A percentile compares a stretch with the other conserved stretches of the same genome.
Evolutionary conservation across 2,113 vertebrate genomes (phyloP).

Genomic region (Hucho hucho): DNA sequence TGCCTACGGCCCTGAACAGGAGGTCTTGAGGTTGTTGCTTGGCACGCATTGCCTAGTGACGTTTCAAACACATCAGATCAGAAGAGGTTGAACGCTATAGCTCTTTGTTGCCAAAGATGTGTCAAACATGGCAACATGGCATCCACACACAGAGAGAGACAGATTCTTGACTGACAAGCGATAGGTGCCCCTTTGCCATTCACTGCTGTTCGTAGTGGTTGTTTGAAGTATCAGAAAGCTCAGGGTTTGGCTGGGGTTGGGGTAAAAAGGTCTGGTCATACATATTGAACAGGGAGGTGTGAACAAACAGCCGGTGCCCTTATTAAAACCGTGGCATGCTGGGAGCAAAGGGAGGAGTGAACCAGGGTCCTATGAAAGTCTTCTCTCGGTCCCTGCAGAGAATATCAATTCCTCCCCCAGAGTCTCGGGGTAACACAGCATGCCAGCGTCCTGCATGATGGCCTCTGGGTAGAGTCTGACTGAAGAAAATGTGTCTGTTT

Average conservation of each 20-base stretch:
- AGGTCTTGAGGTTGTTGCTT: conserved; percentile 37
- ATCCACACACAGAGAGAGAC: neutral
- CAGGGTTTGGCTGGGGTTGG: conserved; percentile 20
- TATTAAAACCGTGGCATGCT: conserved; percentile 69
- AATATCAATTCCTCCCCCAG: conserved; percentile 53
- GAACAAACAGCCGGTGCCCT: conserved; percentile 52
- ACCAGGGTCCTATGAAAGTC: conserved; percentile 53
- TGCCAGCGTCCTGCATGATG: conserved; percentile 35
- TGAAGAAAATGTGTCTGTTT: conserved; percentile 37
- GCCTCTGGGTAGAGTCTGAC: conserved; percentile 36
- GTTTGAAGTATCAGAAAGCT: conserved; percentile 48
- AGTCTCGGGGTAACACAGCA: conserved; percentile 48
- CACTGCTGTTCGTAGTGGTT: conserved; percentile 34
- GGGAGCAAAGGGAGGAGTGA: conserved; percentile 50
- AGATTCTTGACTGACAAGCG: conserved; percentile 51
- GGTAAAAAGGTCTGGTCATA: conserved; percentile 45
- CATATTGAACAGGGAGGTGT: conserved; percentile 45
- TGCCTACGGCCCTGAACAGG: conserved; percentile 22
- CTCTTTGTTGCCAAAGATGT: conserved; percentile 15
- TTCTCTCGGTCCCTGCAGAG: conserved; percentile 43
- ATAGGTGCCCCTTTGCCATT: conserved; percentile 13
- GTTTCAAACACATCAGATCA: conserved; percentile 36
- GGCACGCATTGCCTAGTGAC: conserved; percentile 27
- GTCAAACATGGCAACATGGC: conserved; percentile 5
- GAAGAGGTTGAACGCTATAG: conserved; percentile 9